Base-by-base conservation (phyloP, 2,888 invertebrate genomes). In the Megalurothrips usitatus region DNA sequence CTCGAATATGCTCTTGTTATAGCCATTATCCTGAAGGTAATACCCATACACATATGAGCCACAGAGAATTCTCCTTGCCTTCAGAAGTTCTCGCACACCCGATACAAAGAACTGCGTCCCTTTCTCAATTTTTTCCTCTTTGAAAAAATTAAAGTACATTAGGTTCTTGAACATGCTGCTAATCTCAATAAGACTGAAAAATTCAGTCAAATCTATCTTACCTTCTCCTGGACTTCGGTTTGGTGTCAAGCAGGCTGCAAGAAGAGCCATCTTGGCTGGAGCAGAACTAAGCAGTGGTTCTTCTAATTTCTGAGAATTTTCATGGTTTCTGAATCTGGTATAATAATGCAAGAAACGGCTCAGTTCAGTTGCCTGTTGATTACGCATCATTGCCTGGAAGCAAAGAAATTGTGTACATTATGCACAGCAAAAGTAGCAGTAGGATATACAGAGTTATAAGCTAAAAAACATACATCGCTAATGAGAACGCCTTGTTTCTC, bases 11-110 rank as follows among this genome's bases (percentile, higher is more conserved):
- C 90, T 89, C 86, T 91, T 91, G 85, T 91, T 91, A 85, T 91
- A 91, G 10, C 91, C 91, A 85, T 90, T 89, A 84, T 91, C 92
- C 85, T 91, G 90, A 80, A 92, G 86, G 85, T 92, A 92, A 86
- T 90, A 92, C 14, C 92, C 92, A 85, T 92, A 92, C n/a, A 91
- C 91, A 85, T 92, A 92, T 9, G 91, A 91, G 78, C 91, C 92
- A 85, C 91, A 91, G 6, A 92, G 86, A 26, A 92, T 91, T 82
- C 91, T 86, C 81, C 92, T 86, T 1, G 91, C 90, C 86, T 91
- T 91, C 58, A 92, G 86, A 80, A 92, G 86, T 85, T 92, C 92
- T 82, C 90, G 87, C 6, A 92, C 90, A 10, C 92, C 92, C 84
- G 92, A 91, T 84, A 91, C 91, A 19, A 92, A 89, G 86, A 92